Percentiles rank a stretch among this genome's conserved stretches.
Conservation (phyloP, 2,888 invertebrate species). For the Pinctada fucata region DNA sequence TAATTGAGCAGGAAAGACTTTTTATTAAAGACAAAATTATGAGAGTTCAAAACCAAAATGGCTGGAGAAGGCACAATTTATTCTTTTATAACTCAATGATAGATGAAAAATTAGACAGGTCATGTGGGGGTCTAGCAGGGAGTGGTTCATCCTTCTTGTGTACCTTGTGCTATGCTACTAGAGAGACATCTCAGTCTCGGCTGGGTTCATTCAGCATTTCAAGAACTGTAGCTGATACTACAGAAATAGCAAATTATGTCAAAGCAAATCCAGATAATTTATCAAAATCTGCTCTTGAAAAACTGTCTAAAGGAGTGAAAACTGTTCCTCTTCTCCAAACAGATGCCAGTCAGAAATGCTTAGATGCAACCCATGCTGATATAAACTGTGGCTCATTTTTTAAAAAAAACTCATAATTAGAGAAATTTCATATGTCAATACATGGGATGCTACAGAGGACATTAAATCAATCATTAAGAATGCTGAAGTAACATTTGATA, state of each 20-base stretch:
- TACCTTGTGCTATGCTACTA: constrained; percentile 5
- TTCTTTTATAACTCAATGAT: constrained; percentile 16
- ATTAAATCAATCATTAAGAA: background rate
- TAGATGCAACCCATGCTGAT: constrained; percentile 13
- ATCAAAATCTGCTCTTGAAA: constrained; percentile 10
- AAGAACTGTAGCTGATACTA: background rate
- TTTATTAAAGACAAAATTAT: background rate
- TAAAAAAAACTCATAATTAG: constrained; percentile 12
- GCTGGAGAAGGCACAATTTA: constrained; percentile 9
- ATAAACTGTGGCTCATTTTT: too few species aligned
- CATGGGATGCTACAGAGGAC: constrained; percentile 5
- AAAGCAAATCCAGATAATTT: constrained; percentile 9
- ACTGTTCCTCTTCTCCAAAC: background rate
- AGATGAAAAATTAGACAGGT: constrained; percentile 5
- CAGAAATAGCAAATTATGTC: background rate
- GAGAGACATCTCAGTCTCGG: constrained; percentile 6
- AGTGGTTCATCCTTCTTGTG: constrained; percentile 8
- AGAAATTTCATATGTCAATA: constrained; percentile 9
- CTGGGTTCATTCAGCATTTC: constrained; percentile 5
- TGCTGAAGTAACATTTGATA: background rate
- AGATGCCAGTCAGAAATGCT: constrained; percentile 2
- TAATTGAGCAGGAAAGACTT: background rate
- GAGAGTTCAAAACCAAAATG: background rate
- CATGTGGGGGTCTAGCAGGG: background rate
- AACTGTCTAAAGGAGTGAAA: constrained; percentile 9